phyloP scores from a whole-genome alignment of 2,888 invertebrate genomes.

The Andrena praecox region DNA sequence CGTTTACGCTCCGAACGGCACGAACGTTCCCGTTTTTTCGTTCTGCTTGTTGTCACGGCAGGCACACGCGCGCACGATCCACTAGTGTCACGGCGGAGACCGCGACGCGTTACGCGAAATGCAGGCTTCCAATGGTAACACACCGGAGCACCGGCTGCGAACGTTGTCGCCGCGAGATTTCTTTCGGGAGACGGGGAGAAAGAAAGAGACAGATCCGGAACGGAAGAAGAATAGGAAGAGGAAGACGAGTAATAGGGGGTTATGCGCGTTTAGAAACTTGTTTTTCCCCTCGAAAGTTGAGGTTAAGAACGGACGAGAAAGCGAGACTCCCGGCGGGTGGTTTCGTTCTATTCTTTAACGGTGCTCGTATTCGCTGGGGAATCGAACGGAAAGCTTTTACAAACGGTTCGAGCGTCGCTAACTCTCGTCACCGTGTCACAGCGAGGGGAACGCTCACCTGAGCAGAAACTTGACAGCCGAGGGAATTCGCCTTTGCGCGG shows the following conservation, averaged over 20 bases:
- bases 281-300: background rate
- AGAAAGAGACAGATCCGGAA: background rate
- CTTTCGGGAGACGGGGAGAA: background rate
- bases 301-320: slow-evolving; percentile 7
- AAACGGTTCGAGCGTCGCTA: slow-evolving; percentile 58
- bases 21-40: slow-evolving; percentile 53
- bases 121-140: background rate
- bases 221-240: no score
- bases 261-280: background rate
- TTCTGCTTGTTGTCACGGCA: background rate
- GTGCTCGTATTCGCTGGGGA: background rate
- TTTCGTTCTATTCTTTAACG: slow-evolving; percentile 17
- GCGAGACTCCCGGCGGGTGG: background rate
- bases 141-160: slow-evolving; percentile 30
- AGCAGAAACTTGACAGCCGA: slow-evolving; percentile 59
- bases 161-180: background rate
- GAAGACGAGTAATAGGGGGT: background rate
- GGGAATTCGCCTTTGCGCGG: slow-evolving; percentile 68
- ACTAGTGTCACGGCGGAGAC: background rate
- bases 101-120: background rate
- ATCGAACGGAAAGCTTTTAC: slow-evolving; percentile 26
- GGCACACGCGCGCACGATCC: slow-evolving; percentile 12
- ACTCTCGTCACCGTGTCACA: slow-evolving; percentile 61
- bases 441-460: slow-evolving; percentile 63
- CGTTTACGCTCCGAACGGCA: slow-evolving; percentile 38